Evolutionary conservation across 2,888 invertebrate genomes (phyloP), one percentile per base, ranked within the genome.

Genomic region (Aleiodes testaceus): DNA sequence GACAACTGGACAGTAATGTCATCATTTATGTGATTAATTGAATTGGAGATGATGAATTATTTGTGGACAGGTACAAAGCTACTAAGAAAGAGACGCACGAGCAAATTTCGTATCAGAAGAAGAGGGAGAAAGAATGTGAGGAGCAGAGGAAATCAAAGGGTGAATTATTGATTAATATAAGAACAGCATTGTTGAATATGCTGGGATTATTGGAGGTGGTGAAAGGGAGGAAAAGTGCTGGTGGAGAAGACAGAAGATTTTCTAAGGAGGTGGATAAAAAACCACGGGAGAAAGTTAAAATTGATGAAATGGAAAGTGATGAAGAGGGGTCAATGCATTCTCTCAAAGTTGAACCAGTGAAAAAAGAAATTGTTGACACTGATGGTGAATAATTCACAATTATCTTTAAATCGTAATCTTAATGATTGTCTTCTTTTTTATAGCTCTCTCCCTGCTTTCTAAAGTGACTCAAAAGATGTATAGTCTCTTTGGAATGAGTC

Each of bases 161-260:
- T 0, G 86, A 88, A 75, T 84, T 91, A 18, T 87, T 91, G 45
- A 90, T 91, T 45, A 89, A 90, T 76, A 89, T 92, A 81, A 89
- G 90, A 79, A 89, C 89, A 0, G 89, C 91, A 0, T 80, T 92
- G 70, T 91, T 91, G 79, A 91, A 90, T 78, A 89, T 92, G 76
- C 88, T 90, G 70, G 89, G 90, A 63, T 87, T 92, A 72, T 82
- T 91, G 0, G 87, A 89, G 0, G 88, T 87, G 26, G 70, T 85
- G 2, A 79, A 72, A 70, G 45, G 30, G 6, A 64, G 45, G 1
- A 65, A 63, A 42, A 18, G 47, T 4, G 49, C 12, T 18, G 30
- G 22, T 63, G 30, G 52, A 1, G 45, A 7, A 22, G 52, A 30
- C 65, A 68, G 70, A 76, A 69, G 66, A 72, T 18, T 61, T 5